Percentiles rank a stretch among this genome's conserved stretches.
Evolutionary conservation across 2,113 vertebrate species (phyloP).

Genomic region (Nipponia nippon): DNA sequence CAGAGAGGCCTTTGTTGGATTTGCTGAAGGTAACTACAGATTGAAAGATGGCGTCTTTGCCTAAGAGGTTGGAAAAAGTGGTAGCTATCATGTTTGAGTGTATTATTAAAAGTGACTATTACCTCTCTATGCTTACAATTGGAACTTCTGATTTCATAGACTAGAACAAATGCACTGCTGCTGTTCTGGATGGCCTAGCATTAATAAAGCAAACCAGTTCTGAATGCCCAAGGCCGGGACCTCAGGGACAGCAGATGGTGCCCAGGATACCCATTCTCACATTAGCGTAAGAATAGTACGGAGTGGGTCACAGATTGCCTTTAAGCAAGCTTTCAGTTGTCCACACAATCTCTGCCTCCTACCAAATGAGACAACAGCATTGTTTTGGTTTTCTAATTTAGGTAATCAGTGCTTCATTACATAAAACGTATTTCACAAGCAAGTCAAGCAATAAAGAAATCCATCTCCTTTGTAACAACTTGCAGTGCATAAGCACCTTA

Average conservation of each 20-base stretch:
- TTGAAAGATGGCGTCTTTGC: slow-evolving; percentile 32
- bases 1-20: background rate
- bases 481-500: background rate
- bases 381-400: slow-evolving; percentile 24
- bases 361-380: slow-evolving; percentile 46
- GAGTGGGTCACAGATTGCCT: slow-evolving; percentile 60
- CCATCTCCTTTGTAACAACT: background rate
- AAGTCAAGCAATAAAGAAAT: background rate
- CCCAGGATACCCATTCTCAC: slow-evolving; percentile 51
- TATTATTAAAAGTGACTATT: slow-evolving; percentile 62
- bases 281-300: slow-evolving; percentile 64
- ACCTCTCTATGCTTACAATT: background rate
- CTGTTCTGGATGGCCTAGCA: slow-evolving; percentile 63
- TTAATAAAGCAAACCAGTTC: slow-evolving; percentile 63
- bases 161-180: slow-evolving; percentile 7
- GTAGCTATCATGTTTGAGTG: slow-evolving; percentile 18
- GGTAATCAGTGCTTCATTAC: slow-evolving; percentile 26
- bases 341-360: slow-evolving; percentile 15
- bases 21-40: background rate
- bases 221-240: slow-evolving; percentile 47
- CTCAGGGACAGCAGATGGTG: slow-evolving; percentile 70
- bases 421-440: background rate
- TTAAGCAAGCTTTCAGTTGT: slow-evolving; percentile 44
- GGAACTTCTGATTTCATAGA: slow-evolving; percentile 29
- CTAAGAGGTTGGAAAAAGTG: background rate